phyloP scores from a whole-genome alignment of 2,888 invertebrate species.

The Mayetiola destructor region DNA sequence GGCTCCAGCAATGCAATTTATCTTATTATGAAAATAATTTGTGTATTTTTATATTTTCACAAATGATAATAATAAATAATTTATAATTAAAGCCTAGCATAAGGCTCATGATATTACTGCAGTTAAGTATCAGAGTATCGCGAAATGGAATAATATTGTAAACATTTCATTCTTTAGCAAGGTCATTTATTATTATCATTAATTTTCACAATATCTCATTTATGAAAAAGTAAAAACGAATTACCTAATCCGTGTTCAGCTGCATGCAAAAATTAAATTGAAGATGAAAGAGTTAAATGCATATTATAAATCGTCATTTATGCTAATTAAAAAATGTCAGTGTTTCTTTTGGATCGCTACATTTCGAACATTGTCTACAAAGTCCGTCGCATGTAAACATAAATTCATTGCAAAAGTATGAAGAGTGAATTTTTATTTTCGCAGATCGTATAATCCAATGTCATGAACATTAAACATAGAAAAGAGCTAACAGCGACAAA shows the following conservation, averaged over 20 bases:
- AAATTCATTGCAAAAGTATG: too few relatives aligned
- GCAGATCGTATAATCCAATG: not conserved
- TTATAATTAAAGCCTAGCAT: not conserved
- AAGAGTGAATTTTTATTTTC: too few relatives aligned
- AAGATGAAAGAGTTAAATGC: not conserved
- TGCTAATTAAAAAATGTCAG: not conserved
- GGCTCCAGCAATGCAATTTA: not conserved
- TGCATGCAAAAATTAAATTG: not conserved
- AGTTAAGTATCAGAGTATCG: too few relatives aligned
- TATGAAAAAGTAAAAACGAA: not conserved
- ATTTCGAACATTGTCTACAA: not conserved
- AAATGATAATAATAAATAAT: not conserved
- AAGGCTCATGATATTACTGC: not conserved
- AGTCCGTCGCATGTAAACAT: too few relatives aligned
- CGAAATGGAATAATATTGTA: not conserved
- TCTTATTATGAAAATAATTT: too few relatives aligned
- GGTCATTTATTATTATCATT: constrained; percentile 8
- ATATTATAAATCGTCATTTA: constrained; percentile 8
- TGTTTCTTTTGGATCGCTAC: not conserved
- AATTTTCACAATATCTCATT: not conserved
- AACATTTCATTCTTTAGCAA: not conserved
- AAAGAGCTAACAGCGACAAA: not conserved
- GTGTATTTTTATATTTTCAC: not conserved
- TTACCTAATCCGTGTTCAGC: too few relatives aligned
- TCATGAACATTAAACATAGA: not conserved